Conservation (phyloP, 2,888 invertebrate species). For the Ctena decussata region DNA sequence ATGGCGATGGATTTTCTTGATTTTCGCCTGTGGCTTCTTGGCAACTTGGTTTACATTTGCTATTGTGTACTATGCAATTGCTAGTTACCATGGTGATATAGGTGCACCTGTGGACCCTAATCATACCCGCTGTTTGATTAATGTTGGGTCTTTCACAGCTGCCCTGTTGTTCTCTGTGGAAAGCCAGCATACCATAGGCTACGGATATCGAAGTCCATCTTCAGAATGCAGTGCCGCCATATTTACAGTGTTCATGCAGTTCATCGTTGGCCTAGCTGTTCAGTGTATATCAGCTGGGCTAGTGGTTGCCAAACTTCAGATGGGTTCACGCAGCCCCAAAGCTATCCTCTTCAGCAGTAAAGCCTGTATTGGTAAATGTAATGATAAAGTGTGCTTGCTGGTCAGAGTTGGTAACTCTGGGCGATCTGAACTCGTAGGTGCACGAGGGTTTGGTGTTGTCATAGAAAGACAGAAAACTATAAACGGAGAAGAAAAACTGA, state of each 20-base stretch:
- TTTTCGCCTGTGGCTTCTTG: conserved; percentile 95
- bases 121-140: conserved; percentile 88
- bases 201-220: conserved; percentile 94
- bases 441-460: conserved; percentile 96
- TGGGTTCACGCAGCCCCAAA: conserved; percentile 97
- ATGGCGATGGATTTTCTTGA: conserved; percentile 94
- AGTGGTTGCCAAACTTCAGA: conserved; percentile 96
- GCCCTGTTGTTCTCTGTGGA: conserved; percentile 98
- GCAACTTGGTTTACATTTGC: conserved; percentile 96
- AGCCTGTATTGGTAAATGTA: conserved; percentile 93
- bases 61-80: conserved; percentile 85
- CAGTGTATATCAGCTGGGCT: conserved; percentile 92
- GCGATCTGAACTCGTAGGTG: conserved; percentile 89
- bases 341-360: conserved; percentile 97
- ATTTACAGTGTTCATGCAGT: conserved; percentile 95
- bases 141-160: conserved; percentile 95
- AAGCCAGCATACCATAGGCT: conserved; percentile 98
- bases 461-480: conserved; percentile 93
- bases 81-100: conserved; percentile 85
- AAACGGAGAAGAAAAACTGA: conserved; percentile 96
- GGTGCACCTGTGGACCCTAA: conserved; percentile 52
- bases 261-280: conserved; percentile 94
- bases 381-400: conserved; percentile 85
- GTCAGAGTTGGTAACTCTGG: conserved; percentile 87
- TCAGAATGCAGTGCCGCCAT: conserved; percentile 97